Percentiles rank a stretch among this genome's conserved stretches.
phyloP scores from a whole-genome alignment of 2,888 invertebrate species.

The Pyrgus malvae region DNA sequence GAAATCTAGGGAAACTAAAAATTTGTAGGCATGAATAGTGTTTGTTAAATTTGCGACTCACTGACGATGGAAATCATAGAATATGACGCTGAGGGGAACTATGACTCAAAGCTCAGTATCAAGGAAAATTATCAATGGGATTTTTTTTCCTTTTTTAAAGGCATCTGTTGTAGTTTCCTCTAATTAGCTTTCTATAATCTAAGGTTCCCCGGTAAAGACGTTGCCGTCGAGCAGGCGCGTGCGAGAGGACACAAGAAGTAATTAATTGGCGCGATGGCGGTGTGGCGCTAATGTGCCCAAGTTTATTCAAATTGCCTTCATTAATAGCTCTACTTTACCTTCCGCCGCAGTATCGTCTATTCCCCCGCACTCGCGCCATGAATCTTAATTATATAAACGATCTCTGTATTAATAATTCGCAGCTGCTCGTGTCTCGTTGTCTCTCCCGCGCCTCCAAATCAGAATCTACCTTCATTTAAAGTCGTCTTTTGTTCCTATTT shows the following conservation, averaged over 20 bases:
- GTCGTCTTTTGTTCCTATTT: conserved; percentile 9
- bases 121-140: too few species aligned
- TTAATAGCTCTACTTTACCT: conserved; percentile 43
- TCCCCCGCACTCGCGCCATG: conserved; percentile 26
- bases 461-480: conserved; percentile 19
- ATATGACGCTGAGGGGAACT: too few species aligned
- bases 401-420: conserved; percentile 26
- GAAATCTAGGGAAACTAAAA: too few species aligned
- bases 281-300: conserved; percentile 37
- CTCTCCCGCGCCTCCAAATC: conserved; percentile 3
- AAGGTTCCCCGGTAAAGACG: too few species aligned
- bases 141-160: too few species aligned
- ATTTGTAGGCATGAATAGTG: too few species aligned
- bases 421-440: conserved; percentile 21
- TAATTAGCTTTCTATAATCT: too few species aligned
- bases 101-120: too few species aligned
- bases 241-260: conserved; percentile 19
- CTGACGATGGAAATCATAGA: too few species aligned
- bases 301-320: conserved; percentile 58
- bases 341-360: conserved; percentile 26
- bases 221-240: conserved; percentile 7
- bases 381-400: conserved; percentile 28
- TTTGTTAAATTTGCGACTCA: too few species aligned
- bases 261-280: conserved; percentile 21
- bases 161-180: too few species aligned